These are phyloP conservation scores for Acropora yongei DNA, from an alignment of 64 coral and sea anemone genomes.

Conservation along the genomic window DNA sequence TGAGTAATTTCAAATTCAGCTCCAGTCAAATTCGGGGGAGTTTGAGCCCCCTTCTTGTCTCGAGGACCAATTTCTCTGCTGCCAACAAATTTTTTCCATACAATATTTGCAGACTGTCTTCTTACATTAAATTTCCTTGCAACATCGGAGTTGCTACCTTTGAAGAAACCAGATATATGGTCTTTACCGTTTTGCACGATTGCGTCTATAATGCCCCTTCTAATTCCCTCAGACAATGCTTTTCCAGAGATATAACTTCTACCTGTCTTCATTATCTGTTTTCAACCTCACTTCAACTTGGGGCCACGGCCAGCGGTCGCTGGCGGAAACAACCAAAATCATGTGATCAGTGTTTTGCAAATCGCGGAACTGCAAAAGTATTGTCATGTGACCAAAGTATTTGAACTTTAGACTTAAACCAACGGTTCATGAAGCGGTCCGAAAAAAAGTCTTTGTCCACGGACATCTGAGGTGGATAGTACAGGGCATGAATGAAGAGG, in stretches of 20 bases:
- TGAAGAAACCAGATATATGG: not conserved
- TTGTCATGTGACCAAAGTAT: not conserved
- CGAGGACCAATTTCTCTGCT: not conserved
- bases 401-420: not conserved
- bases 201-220: constrained; percentile 7
- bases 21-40: not conserved
- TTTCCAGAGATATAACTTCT: not conserved
- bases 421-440: constrained; percentile 11
- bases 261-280: not conserved
- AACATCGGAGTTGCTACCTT: constrained; percentile 11
- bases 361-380: not conserved
- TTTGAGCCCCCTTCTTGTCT: constrained; percentile 12
- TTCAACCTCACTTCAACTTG: not conserved
- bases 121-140: constrained; percentile 33
- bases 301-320: not conserved
- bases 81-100: not conserved
- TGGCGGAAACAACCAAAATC: not conserved
- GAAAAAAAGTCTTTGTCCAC: not conserved
- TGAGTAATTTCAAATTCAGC: not conserved
- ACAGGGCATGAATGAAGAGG: no score
- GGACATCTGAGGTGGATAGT: constrained; percentile 20
- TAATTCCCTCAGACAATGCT: not conserved
- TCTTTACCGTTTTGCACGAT: constrained; percentile 18
- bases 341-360: not conserved
- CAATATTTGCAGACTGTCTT: constrained; percentile 9